Base-by-base conservation (phyloP, 1,140 invertebrate species). In the Drosophila albomicans region DNA sequence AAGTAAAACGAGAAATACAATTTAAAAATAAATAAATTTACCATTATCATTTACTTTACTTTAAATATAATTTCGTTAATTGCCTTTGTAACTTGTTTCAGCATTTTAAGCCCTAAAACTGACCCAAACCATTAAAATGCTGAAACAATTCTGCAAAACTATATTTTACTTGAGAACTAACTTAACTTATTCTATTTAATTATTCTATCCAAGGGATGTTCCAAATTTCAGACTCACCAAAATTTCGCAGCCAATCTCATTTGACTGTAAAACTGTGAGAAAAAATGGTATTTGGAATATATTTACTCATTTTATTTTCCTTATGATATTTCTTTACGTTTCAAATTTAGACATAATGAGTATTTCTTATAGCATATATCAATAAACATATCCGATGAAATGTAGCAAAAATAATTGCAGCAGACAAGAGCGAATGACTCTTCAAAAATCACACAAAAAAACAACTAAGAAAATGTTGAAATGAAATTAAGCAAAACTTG, bases 381-480 rank as follows among this genome's bases (percentile, higher is more conserved):
- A 82, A 75, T 52, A 74, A 58, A 71, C 54, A 72, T 79, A 87
- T 75, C 69, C 43, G 57, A 65, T n/a, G 71, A 78, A 57, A 70
- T 59, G 41, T 75, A 75, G 43, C 61, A 70, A 63, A 54, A 68
- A 58, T 11, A 48, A 88, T 51, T 82, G 66, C 67, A 85, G 84
- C 84, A 87, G 85, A 88, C 73, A 89, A 87, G 84, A 89, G 84
- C 61, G 49, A 88, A 70, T 90, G 68, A 70, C 85, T 90, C 85
- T 88, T 88, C 85, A 90, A 88, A 89, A 88, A 90, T 72, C 70
- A 90, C 56, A 86, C 75, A 81, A 90, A 90, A 89, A 88, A 88
- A 58, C 51, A 46, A 66, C 20, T 51, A 68, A 25, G 2, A 13
- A 68, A 41, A 43, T 58, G 54, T 56, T 61, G 20, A 25, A 25